Percentiles rank a stretch among this genome's conserved stretches.
phyloP scores from a whole-genome alignment of 2,113 vertebrate species.

The Lamprotornis superbus region DNA sequence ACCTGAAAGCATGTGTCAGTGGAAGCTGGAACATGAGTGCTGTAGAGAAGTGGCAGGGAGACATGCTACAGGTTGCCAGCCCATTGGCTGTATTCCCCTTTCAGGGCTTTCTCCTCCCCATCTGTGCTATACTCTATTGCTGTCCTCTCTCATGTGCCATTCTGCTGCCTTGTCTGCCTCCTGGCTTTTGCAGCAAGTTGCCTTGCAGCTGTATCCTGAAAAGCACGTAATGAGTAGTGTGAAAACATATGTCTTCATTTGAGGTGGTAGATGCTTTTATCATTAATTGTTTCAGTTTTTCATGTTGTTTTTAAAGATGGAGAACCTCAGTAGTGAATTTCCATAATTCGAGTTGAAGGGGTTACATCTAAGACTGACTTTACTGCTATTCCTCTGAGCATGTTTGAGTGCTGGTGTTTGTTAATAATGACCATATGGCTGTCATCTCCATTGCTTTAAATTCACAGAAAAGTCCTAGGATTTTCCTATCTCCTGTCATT shows the following conservation, averaged over 20 bases:
- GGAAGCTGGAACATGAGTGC: background rate
- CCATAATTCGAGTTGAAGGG: rapidly evolving
- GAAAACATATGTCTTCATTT: background rate
- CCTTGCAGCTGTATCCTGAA: background rate
- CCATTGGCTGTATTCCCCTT: background rate
- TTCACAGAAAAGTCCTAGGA: background rate
- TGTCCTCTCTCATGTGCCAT: rapidly evolving
- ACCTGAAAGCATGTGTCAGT: rapidly evolving
- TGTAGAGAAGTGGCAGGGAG: background rate
- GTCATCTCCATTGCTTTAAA: background rate
- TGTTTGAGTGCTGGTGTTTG: background rate
- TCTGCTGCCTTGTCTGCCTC: background rate
- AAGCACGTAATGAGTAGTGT: rapidly evolving
- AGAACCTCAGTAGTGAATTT: background rate
- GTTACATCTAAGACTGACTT: background rate
- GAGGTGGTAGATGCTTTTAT: background rate
- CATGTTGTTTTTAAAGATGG: background rate
- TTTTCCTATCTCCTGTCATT: background rate
- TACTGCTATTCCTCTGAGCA: background rate
- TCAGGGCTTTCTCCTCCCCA: background rate
- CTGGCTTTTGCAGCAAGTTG: background rate
- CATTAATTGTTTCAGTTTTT: background rate
- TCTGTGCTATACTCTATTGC: rapidly evolving
- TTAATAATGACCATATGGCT: background rate
- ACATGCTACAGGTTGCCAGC: background rate